These are phyloP conservation scores for Meiosimyza platycephala DNA, from an alignment of 2,888 invertebrate species.

Conservation along the genomic window DNA sequence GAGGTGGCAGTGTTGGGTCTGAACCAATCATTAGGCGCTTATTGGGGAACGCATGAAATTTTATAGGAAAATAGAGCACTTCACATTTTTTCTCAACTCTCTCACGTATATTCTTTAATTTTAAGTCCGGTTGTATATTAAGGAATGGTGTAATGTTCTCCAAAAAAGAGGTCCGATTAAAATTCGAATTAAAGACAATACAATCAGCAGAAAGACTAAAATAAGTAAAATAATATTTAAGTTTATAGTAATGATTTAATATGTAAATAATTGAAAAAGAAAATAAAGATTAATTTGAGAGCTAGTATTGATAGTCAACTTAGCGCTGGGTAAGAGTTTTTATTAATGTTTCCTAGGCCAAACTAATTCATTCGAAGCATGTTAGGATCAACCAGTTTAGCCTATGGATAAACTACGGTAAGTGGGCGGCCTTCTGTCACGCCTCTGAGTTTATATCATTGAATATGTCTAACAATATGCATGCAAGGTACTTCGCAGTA, in stretches of 20 bases:
- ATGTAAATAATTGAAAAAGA: no score
- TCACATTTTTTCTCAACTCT: conserved; percentile 72
- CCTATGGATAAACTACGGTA: no score
- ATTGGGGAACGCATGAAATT: conserved; percentile 66
- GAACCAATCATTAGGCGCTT: conserved; percentile 54
- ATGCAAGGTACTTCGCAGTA: no score
- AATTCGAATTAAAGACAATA: conserved; percentile 78
- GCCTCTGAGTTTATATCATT: no score
- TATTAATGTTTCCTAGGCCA: neutral
- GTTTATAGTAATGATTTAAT: no score
- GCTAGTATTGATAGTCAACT: neutral
- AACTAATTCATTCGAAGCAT: no score
- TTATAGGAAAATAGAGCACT: conserved; percentile 74
- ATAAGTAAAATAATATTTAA: neutral
- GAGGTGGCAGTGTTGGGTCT: conserved; percentile 46
- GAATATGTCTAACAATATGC: no score
- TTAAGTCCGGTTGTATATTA: conserved; percentile 75
- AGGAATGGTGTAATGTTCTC: conserved; percentile 72
- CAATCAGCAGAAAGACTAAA: conserved; percentile 75
- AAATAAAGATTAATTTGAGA: neutral
- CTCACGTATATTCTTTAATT: conserved; percentile 70
- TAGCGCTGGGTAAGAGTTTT: neutral
- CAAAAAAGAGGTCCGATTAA: conserved; percentile 77
- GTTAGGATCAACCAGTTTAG: no score
- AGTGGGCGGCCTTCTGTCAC: no score